A percentile compares a stretch with the other conserved stretches of the same genome.
Conservation (phyloP, 2,888 invertebrate species). For the Thecocarcelia acutangulata region DNA sequence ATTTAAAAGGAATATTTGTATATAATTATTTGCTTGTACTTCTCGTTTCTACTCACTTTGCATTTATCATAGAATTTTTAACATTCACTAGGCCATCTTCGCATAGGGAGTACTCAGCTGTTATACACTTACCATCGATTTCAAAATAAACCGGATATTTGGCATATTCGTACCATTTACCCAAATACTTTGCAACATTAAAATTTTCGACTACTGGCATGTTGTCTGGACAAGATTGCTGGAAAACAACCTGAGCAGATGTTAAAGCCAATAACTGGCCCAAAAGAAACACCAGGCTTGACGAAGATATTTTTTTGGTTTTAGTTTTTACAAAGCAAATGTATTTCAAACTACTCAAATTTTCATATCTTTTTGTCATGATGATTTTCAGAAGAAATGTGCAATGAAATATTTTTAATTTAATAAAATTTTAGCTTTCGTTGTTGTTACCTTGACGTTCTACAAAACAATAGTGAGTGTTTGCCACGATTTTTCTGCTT, state of each 20-base stretch:
- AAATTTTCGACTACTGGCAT: slow-evolving; percentile 62
- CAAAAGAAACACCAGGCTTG: slow-evolving; percentile 5
- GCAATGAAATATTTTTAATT: too few species aligned
- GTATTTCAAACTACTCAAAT: too few species aligned
- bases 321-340: not conserved
- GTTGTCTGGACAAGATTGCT: slow-evolving; percentile 56
- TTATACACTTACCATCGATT: slow-evolving; percentile 86
- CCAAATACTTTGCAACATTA: slow-evolving; percentile 82
- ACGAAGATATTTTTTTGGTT: not conserved
- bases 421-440: too few species aligned
- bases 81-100: slow-evolving; percentile 82
- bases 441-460: too few species aligned
- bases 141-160: slow-evolving; percentile 88
- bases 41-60: slow-evolving; percentile 45
- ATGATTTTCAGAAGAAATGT: not conserved
- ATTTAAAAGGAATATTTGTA: not conserved
- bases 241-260: slow-evolving; percentile 53
- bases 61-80: slow-evolving; percentile 76
- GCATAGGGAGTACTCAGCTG: slow-evolving; percentile 83
- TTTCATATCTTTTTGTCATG: slow-evolving; percentile 21
- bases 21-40: too few species aligned
- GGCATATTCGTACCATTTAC: slow-evolving; percentile 89
- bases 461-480: too few species aligned
- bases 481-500: too few species aligned
- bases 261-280: too few species aligned